Percentiles rank a stretch among this genome's conserved stretches.
phyloP scores from a whole-genome alignment of 2,888 invertebrate genomes.

The Dicyrtomina minuta region DNA sequence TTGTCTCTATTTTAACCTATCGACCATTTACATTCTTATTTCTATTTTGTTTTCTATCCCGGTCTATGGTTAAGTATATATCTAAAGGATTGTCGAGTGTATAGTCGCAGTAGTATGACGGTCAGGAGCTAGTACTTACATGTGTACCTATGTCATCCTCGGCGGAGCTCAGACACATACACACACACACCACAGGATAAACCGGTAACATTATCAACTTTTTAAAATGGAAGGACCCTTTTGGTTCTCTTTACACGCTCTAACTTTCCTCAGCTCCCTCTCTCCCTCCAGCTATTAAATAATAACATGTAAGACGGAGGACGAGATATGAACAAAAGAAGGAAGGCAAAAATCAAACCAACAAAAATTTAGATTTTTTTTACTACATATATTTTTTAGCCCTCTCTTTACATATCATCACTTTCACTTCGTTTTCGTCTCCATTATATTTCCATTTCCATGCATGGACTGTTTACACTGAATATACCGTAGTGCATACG shows the following conservation, averaged over 20 bases:
- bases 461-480: background rate
- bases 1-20: constrained; percentile 23
- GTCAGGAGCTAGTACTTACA: background rate
- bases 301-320: constrained; percentile 4
- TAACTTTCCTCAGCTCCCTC: background rate
- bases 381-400: background rate
- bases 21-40: constrained; percentile 6
- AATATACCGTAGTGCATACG: no score
- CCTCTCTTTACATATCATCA: background rate
- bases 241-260: background rate
- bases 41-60: background rate
- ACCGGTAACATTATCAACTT: background rate
- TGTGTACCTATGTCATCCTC: background rate
- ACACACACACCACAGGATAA: constrained; percentile 5
- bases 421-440: background rate
- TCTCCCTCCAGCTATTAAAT: constrained; percentile 20
- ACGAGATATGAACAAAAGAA: background rate
- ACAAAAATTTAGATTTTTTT: background rate
- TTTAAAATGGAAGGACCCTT: background rate
- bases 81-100: background rate
- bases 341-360: background rate
- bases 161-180: background rate
- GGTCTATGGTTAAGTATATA: background rate
- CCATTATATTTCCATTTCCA: background rate
- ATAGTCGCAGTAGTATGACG: no score